Evolutionary conservation across 2,113 vertebrate species (phyloP).

Genomic region (Rhynchopsitta pachyrhyncha): DNA sequence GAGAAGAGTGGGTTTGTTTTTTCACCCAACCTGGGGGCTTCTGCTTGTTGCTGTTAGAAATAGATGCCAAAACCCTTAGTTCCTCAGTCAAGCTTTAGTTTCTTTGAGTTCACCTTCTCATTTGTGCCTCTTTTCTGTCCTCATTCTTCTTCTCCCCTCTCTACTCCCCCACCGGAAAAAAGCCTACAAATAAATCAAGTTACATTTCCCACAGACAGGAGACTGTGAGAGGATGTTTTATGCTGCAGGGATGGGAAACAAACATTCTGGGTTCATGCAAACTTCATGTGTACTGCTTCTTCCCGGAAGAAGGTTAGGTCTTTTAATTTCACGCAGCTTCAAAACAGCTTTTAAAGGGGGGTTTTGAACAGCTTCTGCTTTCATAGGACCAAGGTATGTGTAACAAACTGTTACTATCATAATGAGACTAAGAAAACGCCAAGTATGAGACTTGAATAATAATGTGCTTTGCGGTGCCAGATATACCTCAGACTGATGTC

Average conservation of each 20-base stretch:
- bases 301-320: neutral
- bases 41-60: neutral
- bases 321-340: neutral
- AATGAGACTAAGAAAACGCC: neutral
- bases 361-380: constrained; percentile 15
- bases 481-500: constrained; percentile 62
- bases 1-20: neutral
- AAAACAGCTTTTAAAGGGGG: constrained; percentile 1
- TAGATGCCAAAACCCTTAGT: neutral
- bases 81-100: neutral
- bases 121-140: neutral
- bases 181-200: constrained; percentile 24
- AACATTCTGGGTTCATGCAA: neutral
- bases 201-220: neutral
- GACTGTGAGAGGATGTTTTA: neutral
- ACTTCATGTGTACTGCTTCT: neutral
- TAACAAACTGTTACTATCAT: constrained; percentile 50
- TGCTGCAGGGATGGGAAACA: neutral
- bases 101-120: neutral
- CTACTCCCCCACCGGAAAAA: neutral
- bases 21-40: neutral
- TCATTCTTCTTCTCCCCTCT: neutral
- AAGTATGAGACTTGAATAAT: constrained; percentile 62
- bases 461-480: constrained; percentile 8
- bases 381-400: constrained; percentile 1